Evolutionary conservation across 2,888 invertebrate genomes (phyloP), one percentile per base, ranked within the genome.

Genomic region (Thecocarcelia acutangulata): DNA sequence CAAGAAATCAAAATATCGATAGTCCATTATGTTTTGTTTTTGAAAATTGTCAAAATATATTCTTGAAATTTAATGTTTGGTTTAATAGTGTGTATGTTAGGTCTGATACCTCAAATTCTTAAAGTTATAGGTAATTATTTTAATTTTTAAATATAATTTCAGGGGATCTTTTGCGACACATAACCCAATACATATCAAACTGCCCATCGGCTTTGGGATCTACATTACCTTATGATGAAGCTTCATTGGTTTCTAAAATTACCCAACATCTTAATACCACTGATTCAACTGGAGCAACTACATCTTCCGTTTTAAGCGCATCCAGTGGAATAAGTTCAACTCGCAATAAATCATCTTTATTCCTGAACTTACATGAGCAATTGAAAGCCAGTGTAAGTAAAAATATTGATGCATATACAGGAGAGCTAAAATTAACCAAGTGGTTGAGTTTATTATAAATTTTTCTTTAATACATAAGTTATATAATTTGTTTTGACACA

Each of bases 101-200:
- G 3, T 17, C 15, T 1, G n/a, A 40, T 63, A n/a, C 13, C 42
- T 42, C 13, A 40, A 1, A 50, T 42, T 42, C 12, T 21, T 42
- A n/a, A 42, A 48, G 3, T 33, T 9, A 8, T 33, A n/a, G n/a
- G n/a, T n/a, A n/a, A n/a, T n/a, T n/a, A 9, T 33, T 21, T 24
- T 12, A 33, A 19, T 17, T n/a, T 52, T 0, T 11, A 37, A 56
- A 48, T 28, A 33, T 42, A 42, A 19, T 80, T 42, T 11, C 33
- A 88, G 88, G 85, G 84, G 87, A 87, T 48, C 83, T 87, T 73
- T 82, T 88, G 17, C 87, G 87, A 33, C 85, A 86, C 84, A 86
- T 88, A 56, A 87, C 87, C 33, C 85, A 87, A 76, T 87, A 87
- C 83, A 87, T 89, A 84, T 87, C 87, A 42, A 87, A 87, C 59